Evolutionary conservation across 1,140 invertebrate species (phyloP).

Genomic region (Nasonia longicornis): DNA sequence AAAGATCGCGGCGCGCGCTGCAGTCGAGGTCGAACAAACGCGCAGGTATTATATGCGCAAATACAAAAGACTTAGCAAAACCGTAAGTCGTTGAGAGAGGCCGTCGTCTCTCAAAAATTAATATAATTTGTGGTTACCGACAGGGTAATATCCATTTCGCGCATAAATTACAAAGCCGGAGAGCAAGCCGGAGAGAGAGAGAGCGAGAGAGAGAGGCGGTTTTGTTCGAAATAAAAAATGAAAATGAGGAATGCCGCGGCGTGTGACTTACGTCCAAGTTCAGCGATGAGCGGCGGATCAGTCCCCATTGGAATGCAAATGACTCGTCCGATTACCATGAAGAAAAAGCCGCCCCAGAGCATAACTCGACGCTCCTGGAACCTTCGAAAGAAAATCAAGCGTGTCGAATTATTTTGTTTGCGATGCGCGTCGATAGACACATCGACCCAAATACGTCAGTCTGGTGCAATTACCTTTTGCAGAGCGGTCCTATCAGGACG

Average conservation of each 20-base stretch:
- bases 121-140: slow-evolving; percentile 16
- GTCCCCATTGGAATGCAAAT: slow-evolving; percentile 83
- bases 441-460: too few species aligned
- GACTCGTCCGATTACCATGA: slow-evolving; percentile 80
- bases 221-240: background rate
- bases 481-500: slow-evolving; percentile 78
- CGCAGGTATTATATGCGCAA: background rate
- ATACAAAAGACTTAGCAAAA: background rate
- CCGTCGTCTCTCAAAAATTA: background rate
- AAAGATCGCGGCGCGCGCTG: background rate
- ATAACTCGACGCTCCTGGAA: slow-evolving; percentile 81
- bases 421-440: too few species aligned
- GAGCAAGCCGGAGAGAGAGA: background rate
- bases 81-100: background rate
- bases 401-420: slow-evolving; percentile 5
- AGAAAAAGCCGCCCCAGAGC: slow-evolving; percentile 84
- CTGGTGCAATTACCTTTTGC: slow-evolving; percentile 69
- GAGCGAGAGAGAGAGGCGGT: background rate
- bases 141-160: slow-evolving; percentile 5
- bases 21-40: background rate
- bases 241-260: background rate
- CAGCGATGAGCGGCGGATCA: slow-evolving; percentile 73
- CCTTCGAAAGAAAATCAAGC: slow-evolving; percentile 55
- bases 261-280: slow-evolving; percentile 61
- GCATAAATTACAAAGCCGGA: slow-evolving; percentile 20